Conservation (phyloP, 2,113 vertebrate genomes). For the Prietella phreatophila region DNA sequence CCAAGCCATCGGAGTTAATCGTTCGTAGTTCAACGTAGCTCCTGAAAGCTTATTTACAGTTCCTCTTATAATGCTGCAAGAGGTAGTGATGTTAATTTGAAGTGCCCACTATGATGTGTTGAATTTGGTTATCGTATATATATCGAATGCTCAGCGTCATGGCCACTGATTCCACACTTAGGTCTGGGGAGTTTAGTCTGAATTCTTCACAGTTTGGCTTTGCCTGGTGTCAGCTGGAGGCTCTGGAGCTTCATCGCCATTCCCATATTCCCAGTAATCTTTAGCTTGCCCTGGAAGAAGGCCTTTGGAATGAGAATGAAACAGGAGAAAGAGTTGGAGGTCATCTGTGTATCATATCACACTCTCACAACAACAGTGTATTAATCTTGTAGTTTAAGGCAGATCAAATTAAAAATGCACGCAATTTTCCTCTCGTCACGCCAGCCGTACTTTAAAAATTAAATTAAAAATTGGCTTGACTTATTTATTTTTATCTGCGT, state of each 20-base stretch:
- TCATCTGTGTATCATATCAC: background rate
- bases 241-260: constrained; percentile 94
- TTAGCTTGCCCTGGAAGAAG: constrained; percentile 92
- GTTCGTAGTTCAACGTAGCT: background rate
- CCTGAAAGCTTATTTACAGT: background rate
- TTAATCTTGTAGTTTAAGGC: background rate
- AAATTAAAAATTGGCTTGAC: background rate
- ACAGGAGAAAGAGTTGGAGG: background rate
- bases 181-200: background rate
- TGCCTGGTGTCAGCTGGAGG: constrained; percentile 81
- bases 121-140: background rate
- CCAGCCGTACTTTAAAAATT: background rate
- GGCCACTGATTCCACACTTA: background rate
- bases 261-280: constrained; percentile 89
- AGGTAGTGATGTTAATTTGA: background rate
- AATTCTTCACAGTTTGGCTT: constrained; percentile 84
- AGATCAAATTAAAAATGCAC: background rate
- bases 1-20: too few species aligned
- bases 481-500: too few species aligned
- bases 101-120: background rate
- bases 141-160: background rate
- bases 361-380: background rate
- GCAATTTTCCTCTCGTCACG: background rate
- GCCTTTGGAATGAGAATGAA: constrained; percentile 67
- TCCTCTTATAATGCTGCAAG: background rate